phyloP scores from a whole-genome alignment of 1,140 invertebrate genomes.

The Brachionus angularis region DNA sequence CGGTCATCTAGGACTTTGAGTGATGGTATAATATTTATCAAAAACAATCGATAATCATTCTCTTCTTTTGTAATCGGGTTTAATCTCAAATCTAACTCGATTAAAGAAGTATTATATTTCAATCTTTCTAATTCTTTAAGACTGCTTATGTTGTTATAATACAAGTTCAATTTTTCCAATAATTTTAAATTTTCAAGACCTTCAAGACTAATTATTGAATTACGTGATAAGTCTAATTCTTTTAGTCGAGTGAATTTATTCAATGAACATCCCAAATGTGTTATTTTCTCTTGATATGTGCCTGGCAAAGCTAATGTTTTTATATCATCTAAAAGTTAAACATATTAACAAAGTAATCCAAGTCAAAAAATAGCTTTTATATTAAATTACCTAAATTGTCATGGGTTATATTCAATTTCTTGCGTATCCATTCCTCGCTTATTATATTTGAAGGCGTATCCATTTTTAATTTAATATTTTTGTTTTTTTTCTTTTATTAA shows the following conservation, averaged over 20 bases:
- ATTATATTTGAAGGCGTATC: conserved; percentile 46
- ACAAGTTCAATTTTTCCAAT: conserved; percentile 57
- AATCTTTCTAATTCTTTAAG: conserved; percentile 54
- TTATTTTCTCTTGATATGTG: conserved; percentile 58
- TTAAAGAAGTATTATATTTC: conserved; percentile 50
- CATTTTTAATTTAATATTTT: not conserved
- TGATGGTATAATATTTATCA: conserved; percentile 57
- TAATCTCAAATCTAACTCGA: conserved; percentile 55
- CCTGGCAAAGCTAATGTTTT: conserved; percentile 55
- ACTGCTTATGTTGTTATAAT: conserved; percentile 56
- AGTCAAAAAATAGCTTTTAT: not conserved
- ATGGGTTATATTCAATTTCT: conserved; percentile 52
- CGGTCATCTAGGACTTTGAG: conserved; percentile 54
- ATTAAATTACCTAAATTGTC: conserved; percentile 57
- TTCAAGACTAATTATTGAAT: conserved; percentile 51
- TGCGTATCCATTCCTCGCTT: conserved; percentile 53
- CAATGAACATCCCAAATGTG: conserved; percentile 52
- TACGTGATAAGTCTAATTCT: conserved; percentile 55
- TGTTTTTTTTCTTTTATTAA: not conserved
- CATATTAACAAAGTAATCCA: not conserved
- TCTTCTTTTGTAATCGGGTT: conserved; percentile 57
- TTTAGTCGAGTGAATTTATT: conserved; percentile 55
- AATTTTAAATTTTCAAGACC: conserved; percentile 55
- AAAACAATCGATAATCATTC: conserved; percentile 56
- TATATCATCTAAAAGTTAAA: conserved; percentile 54